Conservation (phyloP, 2,888 invertebrate species). For the Sceliomorpha sp. region DNA sequence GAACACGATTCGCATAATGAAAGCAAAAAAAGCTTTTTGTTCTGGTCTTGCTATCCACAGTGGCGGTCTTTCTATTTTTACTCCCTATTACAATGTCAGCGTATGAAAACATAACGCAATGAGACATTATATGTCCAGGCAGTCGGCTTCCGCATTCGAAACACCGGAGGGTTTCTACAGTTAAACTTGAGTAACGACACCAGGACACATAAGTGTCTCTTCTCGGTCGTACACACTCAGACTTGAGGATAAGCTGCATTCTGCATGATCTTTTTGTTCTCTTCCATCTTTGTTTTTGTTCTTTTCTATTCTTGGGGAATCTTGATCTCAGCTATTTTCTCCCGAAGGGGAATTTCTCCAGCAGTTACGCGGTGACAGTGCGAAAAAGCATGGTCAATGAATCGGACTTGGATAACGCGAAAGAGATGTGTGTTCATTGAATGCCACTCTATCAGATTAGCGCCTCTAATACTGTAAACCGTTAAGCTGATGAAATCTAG, state of each 20-base stretch:
- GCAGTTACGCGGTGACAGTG: constrained; percentile 72
- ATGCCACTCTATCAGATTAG: constrained; percentile 70
- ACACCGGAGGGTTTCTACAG: constrained; percentile 66
- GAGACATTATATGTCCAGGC: constrained; percentile 35
- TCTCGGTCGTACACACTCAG: constrained; percentile 12
- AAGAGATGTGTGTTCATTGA: constrained; percentile 61
- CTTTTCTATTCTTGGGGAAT: constrained; percentile 20
- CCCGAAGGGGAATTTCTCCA: constrained; percentile 57
- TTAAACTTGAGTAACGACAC: constrained; percentile 68
- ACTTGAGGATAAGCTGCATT: not conserved
- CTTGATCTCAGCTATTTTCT: not conserved
- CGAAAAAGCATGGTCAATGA: constrained; percentile 71
- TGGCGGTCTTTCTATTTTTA: constrained; percentile 49
- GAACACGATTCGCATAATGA: constrained; percentile 54
- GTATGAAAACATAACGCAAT: constrained; percentile 41
- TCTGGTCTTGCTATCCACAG: constrained; percentile 39
- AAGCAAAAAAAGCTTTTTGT: constrained; percentile 47
- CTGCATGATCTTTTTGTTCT: constrained; percentile 21
- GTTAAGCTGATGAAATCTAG: constrained; percentile 65
- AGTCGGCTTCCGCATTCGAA: constrained; percentile 69
- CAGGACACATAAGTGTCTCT: constrained; percentile 56
- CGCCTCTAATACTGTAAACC: constrained; percentile 59
- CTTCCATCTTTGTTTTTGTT: constrained; percentile 25
- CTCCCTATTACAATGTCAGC: constrained; percentile 35
- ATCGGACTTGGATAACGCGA: constrained; percentile 70